Percentiles rank a stretch among this genome's conserved stretches.
Conservation (phyloP, 2,113 vertebrate species). For the Clarias gariepinus region DNA sequence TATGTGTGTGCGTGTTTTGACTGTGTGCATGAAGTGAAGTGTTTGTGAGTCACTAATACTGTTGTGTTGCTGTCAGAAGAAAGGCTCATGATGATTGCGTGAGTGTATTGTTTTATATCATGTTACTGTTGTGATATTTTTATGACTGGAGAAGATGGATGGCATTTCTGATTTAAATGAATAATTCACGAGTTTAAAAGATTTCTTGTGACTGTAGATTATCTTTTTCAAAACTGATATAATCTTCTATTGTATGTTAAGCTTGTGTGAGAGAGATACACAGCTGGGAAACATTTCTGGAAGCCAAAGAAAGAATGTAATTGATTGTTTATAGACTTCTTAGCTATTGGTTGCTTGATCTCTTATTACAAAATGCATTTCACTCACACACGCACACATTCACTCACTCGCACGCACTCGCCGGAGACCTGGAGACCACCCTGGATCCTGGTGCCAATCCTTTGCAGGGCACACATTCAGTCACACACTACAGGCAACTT, state of each 20-base stretch:
- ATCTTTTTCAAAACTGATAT: neutral
- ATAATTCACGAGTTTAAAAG: neutral
- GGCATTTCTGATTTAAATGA: neutral
- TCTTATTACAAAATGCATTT: neutral
- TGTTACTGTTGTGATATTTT: neutral
- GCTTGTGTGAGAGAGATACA: neutral
- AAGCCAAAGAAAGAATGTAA: neutral
- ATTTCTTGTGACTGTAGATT: neutral
- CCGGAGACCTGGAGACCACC: too few species aligned
- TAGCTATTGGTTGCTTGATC: neutral
- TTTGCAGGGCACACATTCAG: too few species aligned
- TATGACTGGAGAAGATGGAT: neutral
- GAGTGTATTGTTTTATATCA: neutral
- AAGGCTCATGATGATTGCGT: neutral
- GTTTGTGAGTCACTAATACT: constrained; percentile 7
- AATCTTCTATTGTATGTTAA: neutral
- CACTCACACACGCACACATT: too few species aligned
- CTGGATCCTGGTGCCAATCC: too few species aligned
- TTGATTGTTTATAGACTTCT: neutral
- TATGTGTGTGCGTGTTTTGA: constrained; percentile 12
- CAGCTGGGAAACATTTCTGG: neutral
- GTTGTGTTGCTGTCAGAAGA: neutral
- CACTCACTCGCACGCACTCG: too few species aligned
- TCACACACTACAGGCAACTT: too few species aligned
- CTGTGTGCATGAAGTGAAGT: neutral